Percentiles rank a stretch among this genome's conserved stretches.
phyloP scores from a whole-genome alignment of 2,113 vertebrate genomes.

The Prunella fulvescens region DNA sequence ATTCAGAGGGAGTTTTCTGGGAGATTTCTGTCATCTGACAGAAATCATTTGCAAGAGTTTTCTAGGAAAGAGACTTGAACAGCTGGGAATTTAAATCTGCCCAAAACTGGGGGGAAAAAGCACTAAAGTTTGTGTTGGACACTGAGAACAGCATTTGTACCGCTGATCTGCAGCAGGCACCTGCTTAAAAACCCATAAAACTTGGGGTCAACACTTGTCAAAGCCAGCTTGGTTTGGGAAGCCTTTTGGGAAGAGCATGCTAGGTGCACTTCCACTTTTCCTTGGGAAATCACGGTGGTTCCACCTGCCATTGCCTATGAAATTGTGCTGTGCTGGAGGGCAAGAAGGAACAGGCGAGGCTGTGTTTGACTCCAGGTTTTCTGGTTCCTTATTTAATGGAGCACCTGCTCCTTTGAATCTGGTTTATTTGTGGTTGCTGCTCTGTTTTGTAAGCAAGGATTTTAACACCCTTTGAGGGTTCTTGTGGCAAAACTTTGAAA shows the following conservation, averaged over 20 bases:
- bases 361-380: slow-evolving; percentile 60
- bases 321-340: not conserved
- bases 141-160: not conserved
- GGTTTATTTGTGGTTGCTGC: slow-evolving; percentile 60
- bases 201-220: slow-evolving; percentile 35
- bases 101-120: not conserved
- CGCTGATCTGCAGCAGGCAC: not conserved
- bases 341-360: not conserved
- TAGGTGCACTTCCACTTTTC: not conserved
- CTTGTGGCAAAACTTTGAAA: slow-evolving; percentile 17
- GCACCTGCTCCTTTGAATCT: slow-evolving; percentile 57
- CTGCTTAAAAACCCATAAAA: slow-evolving; percentile 31
- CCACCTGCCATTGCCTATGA: not conserved
- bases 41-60: not conserved
- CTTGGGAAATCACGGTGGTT: not conserved
- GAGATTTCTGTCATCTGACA: not conserved
- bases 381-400: slow-evolving; percentile 23
- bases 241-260: not conserved
- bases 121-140: not conserved
- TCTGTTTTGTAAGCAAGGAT: slow-evolving; percentile 58
- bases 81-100: not conserved
- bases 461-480: slow-evolving; percentile 50
- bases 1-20: not conserved
- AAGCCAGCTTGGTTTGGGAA: not conserved
- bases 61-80: not conserved